Conservation (phyloP, 92 coral and sea anemone species). For the Zoanthus gigantus region DNA sequence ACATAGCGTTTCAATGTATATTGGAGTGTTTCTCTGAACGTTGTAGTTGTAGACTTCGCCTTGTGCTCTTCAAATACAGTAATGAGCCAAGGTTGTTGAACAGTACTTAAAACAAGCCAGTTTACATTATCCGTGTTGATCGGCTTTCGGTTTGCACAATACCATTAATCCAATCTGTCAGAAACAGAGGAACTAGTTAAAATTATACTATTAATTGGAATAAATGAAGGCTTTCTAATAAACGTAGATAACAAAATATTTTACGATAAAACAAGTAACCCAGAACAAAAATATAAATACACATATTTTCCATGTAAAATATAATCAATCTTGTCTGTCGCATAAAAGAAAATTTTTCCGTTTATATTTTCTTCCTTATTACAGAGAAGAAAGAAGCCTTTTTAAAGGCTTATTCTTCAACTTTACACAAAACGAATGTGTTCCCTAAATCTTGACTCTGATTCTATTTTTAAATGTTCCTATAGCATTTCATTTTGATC, state of each 20-base stretch:
- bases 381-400: not conserved
- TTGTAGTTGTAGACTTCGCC: not conserved
- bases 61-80: not conserved
- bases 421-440: too few species aligned
- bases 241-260: not conserved
- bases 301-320: not conserved
- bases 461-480: too few species aligned
- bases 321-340: too few species aligned
- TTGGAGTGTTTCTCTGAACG: not conserved
- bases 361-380: too few species aligned
- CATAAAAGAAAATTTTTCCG: too few species aligned
- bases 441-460: too few species aligned
- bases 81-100: not conserved
- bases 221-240: not conserved
- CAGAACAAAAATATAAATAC: not conserved
- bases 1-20: not conserved
- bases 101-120: not conserved
- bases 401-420: too few species aligned
- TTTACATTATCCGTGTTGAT: not conserved
- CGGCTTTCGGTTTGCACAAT: not conserved
- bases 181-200: not conserved
- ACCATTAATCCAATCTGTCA: constrained; percentile 9
- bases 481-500: too few species aligned
- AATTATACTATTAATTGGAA: not conserved
- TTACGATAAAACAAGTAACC: not conserved